Base-by-base conservation (phyloP, 1,140 invertebrate genomes). In the Drosophila bocki region DNA sequence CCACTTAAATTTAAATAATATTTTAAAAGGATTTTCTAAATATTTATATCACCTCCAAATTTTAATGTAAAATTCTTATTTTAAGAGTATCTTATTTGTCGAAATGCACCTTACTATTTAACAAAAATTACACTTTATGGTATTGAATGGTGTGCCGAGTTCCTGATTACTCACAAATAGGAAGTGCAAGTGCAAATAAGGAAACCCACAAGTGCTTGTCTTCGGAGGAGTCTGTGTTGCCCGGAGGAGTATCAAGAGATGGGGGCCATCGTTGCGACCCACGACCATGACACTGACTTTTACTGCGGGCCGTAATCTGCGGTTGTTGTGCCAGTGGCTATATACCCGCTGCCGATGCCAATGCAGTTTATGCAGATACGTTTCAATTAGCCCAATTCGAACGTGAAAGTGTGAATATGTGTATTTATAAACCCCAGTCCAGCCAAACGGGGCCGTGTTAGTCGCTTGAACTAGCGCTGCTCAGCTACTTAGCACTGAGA, bases 331-430 rank as follows among this genome's bases (percentile, higher is more conserved):
- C 80, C 69, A 42, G 62, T 65, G 80, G 69, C 80, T 67, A 44
- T 54, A 59, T 64, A 69, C 59, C 59, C 67, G 61, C 47, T 80
- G 74, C 68, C 70, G 78, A 68, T 78, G 75, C 68, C 70, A 67
- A 78, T 78, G 82, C 78, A 78, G 78, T 65, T 78, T 78, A 84
- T 80, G 77, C 74, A 85, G 83, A 87, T 86, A 86, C 83, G 83
- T 86, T 87, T 86, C 83, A 86, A 86, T 86, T 86, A 86, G 83
- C 83, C 82, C 83, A 86, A 87, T 82, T 70, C 83, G 83, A 82
- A 86, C 83, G 79, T 86, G 83, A 86, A 86, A 86, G 83, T 86
- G 83, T 64, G 51, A 76, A 75, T 75, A 44, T 75, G 53, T 65
- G 58, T 68, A 76, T 67, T 68, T 56, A 62, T 64, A 75, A 45